These are phyloP conservation scores for Melanerpes aurifrons DNA, from an alignment of 2,113 vertebrate species.

Conservation along the genomic window DNA sequence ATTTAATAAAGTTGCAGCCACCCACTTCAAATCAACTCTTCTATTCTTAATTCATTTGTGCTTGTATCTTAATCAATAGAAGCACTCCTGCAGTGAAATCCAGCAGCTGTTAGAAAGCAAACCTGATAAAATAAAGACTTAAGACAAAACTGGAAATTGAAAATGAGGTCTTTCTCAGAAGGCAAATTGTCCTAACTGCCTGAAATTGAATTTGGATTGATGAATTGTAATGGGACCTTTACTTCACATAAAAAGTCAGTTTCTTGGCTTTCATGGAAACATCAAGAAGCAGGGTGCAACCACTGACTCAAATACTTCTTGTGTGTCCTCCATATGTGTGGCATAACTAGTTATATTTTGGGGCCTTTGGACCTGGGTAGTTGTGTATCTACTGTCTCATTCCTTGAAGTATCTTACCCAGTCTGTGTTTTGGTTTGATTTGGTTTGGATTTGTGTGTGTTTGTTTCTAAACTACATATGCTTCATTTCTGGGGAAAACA, in stretches of 20 bases:
- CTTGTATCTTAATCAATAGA: not conserved
- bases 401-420: not conserved
- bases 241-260: not conserved
- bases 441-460: not conserved
- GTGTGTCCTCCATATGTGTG: not conserved
- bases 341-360: not conserved
- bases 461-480: not conserved
- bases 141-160: not conserved
- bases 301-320: not conserved
- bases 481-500: not conserved
- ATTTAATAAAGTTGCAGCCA: slow-evolving; percentile 29
- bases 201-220: slow-evolving; percentile 11
- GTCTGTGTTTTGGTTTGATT: not conserved
- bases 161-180: not conserved
- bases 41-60: slow-evolving; percentile 13
- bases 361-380: not conserved
- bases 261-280: not conserved
- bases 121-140: not conserved
- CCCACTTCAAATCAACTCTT: not conserved
- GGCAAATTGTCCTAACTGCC: not conserved
- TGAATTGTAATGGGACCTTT: not conserved
- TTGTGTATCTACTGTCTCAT: not conserved
- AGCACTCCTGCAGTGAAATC: not conserved
- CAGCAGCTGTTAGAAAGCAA: slow-evolving; percentile 1
- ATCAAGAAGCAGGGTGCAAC: not conserved